Conservation (phyloP, 2,113 vertebrate genomes). For the Sciurus niger region DNA sequence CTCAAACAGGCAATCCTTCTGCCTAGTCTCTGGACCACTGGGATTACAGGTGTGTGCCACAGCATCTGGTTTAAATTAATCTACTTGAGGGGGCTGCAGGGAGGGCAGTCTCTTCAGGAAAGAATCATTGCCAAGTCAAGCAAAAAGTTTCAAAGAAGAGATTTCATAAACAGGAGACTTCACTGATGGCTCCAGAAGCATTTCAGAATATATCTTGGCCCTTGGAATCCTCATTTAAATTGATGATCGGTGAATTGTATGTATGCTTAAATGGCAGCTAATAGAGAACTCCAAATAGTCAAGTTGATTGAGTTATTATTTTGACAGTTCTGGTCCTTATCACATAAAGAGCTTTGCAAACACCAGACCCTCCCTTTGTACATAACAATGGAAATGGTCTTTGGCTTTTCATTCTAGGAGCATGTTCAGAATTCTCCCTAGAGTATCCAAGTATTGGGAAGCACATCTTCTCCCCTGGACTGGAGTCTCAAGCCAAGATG, state of each 20-base stretch:
- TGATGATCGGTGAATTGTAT: background rate
- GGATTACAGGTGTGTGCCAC: no score
- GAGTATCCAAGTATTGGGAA: background rate
- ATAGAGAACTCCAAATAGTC: background rate
- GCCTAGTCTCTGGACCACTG: no score
- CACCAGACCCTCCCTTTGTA: background rate
- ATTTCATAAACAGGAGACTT: background rate
- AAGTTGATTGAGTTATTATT: background rate
- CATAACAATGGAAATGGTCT: background rate
- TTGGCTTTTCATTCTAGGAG: constrained; percentile 21
- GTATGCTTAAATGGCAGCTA: background rate
- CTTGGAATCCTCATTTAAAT: constrained; percentile 23
- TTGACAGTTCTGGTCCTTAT: constrained; percentile 17
- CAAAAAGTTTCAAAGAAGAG: background rate
- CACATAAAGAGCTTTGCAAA: background rate
- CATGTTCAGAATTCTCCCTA: constrained; percentile 7
- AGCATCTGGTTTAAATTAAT: background rate
- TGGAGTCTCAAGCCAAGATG: constrained; percentile 13
- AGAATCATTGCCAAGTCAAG: background rate
- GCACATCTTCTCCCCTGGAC: background rate
- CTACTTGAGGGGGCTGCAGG: background rate
- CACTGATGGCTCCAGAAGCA: background rate
- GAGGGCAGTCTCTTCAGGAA: background rate
- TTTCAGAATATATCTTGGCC: background rate
- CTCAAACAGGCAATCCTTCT: no score